phyloP scores from a whole-genome alignment of 2,113 vertebrate genomes.

The Hydrolagus affinis region DNA sequence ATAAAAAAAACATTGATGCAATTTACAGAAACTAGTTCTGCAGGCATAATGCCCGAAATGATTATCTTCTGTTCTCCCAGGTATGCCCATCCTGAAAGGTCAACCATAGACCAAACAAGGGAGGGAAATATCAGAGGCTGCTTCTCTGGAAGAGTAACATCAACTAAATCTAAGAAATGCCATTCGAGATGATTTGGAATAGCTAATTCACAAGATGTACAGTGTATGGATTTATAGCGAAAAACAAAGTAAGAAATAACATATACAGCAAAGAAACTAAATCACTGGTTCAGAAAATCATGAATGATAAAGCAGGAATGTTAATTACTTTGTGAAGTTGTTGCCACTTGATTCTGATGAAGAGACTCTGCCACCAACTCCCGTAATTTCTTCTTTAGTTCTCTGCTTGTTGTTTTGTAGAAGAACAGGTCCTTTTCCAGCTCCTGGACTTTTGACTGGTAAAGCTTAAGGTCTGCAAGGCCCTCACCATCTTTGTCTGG shows the following conservation, averaged over 20 bases:
- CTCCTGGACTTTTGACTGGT: conserved; percentile 66
- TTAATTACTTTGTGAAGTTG: conserved; percentile 42
- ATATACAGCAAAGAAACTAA: not conserved
- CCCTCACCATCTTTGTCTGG: conserved; percentile 57
- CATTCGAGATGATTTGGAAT: not conserved
- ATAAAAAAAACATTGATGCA: not conserved
- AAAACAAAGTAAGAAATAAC: not conserved
- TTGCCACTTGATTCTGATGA: conserved; percentile 30
- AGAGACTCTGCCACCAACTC: conserved; percentile 47
- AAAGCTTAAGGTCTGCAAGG: conserved; percentile 50
- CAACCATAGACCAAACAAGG: not conserved
- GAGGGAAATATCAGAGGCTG: not conserved
- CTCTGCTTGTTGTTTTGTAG: conserved; percentile 79
- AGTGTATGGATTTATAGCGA: not conserved
- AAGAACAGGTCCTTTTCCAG: conserved; percentile 82
- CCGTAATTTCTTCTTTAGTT: conserved; percentile 73
- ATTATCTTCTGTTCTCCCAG: not conserved
- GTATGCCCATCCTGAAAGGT: not conserved
- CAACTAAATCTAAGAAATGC: not conserved
- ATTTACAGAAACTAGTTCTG: not conserved
- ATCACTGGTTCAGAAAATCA: not conserved
- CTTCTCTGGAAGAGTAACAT: not conserved
- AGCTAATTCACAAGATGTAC: not conserved
- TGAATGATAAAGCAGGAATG: conserved; percentile 4
- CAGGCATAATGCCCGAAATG: not conserved